Evolutionary conservation across 2,888 invertebrate species (phyloP).

Genomic region (Tuberolachnus salignus): DNA sequence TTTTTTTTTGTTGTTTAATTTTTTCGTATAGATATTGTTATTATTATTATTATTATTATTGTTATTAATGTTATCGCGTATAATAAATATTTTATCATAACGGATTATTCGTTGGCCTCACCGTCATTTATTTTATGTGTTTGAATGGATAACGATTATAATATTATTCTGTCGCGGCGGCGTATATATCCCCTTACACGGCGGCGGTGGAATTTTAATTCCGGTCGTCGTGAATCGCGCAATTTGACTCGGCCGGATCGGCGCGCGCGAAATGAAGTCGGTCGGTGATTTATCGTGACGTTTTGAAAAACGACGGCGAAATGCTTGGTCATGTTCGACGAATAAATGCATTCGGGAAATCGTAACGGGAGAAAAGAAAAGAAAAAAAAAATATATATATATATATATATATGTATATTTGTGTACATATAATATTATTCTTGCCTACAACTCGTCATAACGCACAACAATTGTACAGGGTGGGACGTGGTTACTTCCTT

Average conservation of each 20-base stretch:
- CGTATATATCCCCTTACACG: not conserved
- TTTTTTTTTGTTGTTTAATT: too few species aligned
- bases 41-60: too few species aligned
- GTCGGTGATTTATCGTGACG: constrained; percentile 48
- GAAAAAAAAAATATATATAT: not conserved
- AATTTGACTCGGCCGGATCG: not conserved
- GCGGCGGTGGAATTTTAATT: not conserved
- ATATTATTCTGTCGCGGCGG: not conserved
- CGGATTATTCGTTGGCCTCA: too few species aligned
- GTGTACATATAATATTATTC: not conserved
- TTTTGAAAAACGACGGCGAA: constrained; percentile 46
- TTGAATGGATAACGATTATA: too few species aligned
- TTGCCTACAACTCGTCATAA: not conserved
- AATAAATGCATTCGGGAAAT: constrained; percentile 17
- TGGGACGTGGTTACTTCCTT: too few species aligned
- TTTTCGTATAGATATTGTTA: too few species aligned
- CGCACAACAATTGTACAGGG: too few species aligned
- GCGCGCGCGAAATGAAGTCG: constrained; percentile 1
- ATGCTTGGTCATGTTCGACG: constrained; percentile 41
- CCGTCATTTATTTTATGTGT: too few species aligned
- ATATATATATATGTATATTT: not conserved
- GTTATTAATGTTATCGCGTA: too few species aligned
- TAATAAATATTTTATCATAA: too few species aligned
- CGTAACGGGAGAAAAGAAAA: not conserved
- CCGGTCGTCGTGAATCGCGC: not conserved